phyloP scores from a whole-genome alignment of 2,888 invertebrate species.

The Pseudococcus jackbeardsleyi region DNA sequence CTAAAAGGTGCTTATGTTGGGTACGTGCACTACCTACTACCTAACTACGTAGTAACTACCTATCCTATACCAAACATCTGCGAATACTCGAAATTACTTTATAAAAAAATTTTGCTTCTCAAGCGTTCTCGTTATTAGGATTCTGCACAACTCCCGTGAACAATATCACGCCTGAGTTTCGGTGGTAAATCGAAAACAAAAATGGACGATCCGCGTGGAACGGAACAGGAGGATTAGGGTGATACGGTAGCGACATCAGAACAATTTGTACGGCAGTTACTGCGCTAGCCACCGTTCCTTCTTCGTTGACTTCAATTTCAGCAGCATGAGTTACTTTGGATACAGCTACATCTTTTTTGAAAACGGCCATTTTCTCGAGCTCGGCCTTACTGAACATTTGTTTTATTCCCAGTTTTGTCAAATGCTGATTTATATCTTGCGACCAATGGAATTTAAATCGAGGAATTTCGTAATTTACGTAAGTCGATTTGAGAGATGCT shows the following conservation, averaged over 20 bases:
- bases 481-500: not conserved
- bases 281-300: constrained; percentile 73
- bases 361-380: constrained; percentile 70
- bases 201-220: constrained; percentile 72
- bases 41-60: no score
- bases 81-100: no score
- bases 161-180: constrained; percentile 70
- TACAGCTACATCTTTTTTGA: constrained; percentile 64
- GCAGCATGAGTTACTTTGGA: constrained; percentile 72
- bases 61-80: no score
- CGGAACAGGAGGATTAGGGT: constrained; percentile 67
- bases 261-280: constrained; percentile 69
- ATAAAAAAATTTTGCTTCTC: not conserved
- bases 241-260: constrained; percentile 69
- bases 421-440: constrained; percentile 64
- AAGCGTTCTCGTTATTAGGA: not conserved
- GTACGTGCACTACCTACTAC: no score
- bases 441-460: constrained; percentile 22
- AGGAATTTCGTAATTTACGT: constrained; percentile 42
- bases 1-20: no score
- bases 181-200: constrained; percentile 71
- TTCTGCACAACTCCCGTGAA: constrained; percentile 70
- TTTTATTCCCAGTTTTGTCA: constrained; percentile 75
- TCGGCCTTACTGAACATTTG: constrained; percentile 80
- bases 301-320: constrained; percentile 71